Evolutionary conservation across 2,888 invertebrate genomes (phyloP).

Genomic region (Didymodactylos carnosus): DNA sequence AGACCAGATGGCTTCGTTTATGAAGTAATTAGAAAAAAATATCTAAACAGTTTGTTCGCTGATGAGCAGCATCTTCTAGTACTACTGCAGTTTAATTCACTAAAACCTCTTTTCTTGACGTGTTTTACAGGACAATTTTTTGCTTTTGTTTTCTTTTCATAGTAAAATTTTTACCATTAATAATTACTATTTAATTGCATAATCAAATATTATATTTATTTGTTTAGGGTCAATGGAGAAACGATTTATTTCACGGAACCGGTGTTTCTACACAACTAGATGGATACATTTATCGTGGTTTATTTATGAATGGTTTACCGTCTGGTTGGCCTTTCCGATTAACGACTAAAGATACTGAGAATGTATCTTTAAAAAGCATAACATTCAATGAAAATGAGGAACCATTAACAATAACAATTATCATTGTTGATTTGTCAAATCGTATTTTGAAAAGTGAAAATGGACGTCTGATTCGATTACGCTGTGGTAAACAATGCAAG

Average conservation of each 20-base stretch:
- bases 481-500: background rate
- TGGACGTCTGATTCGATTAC: background rate
- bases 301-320: conserved; percentile 7
- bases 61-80: too few species aligned
- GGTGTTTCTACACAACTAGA: conserved; percentile 17
- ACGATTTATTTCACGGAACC: conserved; percentile 27
- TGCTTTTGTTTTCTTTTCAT: background rate
- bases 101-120: too few species aligned
- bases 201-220: background rate
- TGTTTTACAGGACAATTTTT: too few species aligned
- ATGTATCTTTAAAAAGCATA: too few species aligned
- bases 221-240: conserved; percentile 28
- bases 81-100: too few species aligned
- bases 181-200: background rate
- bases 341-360: background rate
- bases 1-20: conserved; percentile 26
- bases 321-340: background rate
- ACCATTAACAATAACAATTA: background rate
- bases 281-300: conserved; percentile 2
- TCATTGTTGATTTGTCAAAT: background rate
- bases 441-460: background rate
- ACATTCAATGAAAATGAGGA: background rate
- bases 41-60: background rate
- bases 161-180: background rate
- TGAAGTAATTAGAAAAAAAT: conserved; percentile 21